Evolutionary conservation across 2,797 vertebrate genomes (phyloP).

Genomic region (Paratrypauchen microcephalus): DNA sequence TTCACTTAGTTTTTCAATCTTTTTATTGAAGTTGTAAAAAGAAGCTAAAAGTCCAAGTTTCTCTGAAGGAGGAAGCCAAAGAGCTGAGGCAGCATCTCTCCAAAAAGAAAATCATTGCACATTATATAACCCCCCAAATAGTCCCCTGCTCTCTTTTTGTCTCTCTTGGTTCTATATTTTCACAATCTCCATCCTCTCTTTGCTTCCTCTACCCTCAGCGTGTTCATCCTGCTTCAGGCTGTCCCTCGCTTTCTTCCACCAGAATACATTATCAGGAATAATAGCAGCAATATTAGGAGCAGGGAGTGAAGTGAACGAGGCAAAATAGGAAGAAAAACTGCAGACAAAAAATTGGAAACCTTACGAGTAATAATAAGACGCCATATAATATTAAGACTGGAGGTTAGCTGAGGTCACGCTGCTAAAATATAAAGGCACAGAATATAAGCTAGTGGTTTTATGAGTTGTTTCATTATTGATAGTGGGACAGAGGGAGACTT

Average conservation of each 20-base stretch:
- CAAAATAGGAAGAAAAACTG: conserved; percentile 27
- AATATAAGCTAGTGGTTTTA: conserved; percentile 68
- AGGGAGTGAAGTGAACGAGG: conserved; percentile 26
- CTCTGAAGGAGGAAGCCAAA: conserved; percentile 43
- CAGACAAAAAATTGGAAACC: conserved; percentile 44
- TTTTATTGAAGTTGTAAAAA: conserved; percentile 13
- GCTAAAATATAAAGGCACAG: conserved; percentile 71
- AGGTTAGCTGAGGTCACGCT: conserved; percentile 64
- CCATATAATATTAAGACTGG: conserved; percentile 74
- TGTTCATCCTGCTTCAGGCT: conserved; percentile 58
- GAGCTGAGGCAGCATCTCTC: conserved; percentile 59
- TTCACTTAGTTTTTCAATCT: background rate
- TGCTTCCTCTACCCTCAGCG: conserved; percentile 37
- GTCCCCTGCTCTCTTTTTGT: conserved; percentile 50
- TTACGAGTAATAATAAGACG: conserved; percentile 65
- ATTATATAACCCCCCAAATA: conserved; percentile 68
- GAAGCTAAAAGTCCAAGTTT: conserved; percentile 27
- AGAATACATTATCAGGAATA: conserved; percentile 69
- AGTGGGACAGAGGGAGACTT: conserved; percentile 56
- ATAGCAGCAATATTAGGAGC: conserved; percentile 64
- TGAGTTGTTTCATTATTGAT: conserved; percentile 76
- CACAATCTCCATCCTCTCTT: conserved; percentile 51
- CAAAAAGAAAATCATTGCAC: conserved; percentile 50
- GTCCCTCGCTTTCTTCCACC: conserved; percentile 45
- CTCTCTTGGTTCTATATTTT: conserved; percentile 63